A percentile compares a stretch with the other conserved stretches of the same genome.
Conservation (phyloP, 2,888 invertebrate species). For the Anoncus sp. region DNA sequence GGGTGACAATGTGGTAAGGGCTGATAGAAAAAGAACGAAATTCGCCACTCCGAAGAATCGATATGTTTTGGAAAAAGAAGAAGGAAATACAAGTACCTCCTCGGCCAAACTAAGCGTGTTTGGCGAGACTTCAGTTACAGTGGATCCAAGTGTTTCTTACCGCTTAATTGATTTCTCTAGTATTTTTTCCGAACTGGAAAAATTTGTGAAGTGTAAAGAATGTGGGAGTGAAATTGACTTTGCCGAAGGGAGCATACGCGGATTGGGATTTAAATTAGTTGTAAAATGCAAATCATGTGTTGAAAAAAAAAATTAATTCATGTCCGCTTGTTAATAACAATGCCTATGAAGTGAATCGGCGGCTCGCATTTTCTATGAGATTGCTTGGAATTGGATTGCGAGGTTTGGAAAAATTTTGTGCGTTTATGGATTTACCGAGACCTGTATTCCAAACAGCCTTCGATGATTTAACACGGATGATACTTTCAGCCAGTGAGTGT, state of each 20-base stretch:
- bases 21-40: conserved; percentile 3
- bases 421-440: conserved; percentile 18
- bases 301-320: conserved; percentile 15
- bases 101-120: conserved; percentile 17
- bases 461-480: conserved; percentile 8
- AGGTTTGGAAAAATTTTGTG: conserved; percentile 11
- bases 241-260: conserved; percentile 22
- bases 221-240: conserved; percentile 24
- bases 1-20: conserved; percentile 9
- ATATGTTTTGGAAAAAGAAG: conserved; percentile 6
- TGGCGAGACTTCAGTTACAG: conserved; percentile 21
- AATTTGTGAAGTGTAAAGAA: conserved; percentile 29
- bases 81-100: conserved; percentile 12
- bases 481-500: conserved; percentile 13
- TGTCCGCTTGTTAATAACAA: conserved; percentile 22
- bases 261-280: conserved; percentile 27
- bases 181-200: conserved; percentile 25
- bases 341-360: conserved; percentile 17
- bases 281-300: conserved; percentile 24
- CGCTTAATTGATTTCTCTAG: conserved; percentile 16
- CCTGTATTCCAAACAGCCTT: conserved; percentile 5
- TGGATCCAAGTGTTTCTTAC: conserved; percentile 24
- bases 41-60: conserved; percentile 3
- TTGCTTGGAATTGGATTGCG: conserved; percentile 12
- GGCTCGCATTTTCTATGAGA: conserved; percentile 9